Conservation (phyloP, 2,888 invertebrate genomes). For the Drosophila percnosoma region DNA sequence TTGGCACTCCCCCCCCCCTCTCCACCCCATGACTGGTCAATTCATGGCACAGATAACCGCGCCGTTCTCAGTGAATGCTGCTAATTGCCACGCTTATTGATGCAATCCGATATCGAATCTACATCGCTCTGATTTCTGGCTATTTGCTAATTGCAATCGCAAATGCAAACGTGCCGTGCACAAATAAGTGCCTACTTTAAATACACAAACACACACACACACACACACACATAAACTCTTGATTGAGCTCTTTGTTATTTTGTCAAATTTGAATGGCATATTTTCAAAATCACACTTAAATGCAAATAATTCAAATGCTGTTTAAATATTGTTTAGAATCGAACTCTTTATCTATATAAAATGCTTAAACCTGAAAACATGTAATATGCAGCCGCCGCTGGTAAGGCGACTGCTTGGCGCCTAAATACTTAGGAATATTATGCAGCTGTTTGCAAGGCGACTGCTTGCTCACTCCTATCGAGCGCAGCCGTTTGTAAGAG, state of each 20-base stretch:
- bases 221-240: neutral
- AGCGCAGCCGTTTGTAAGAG: no score
- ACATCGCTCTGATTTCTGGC: slow-evolving; percentile 35
- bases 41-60: slow-evolving; percentile 26
- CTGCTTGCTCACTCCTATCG: no score
- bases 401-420: no score
- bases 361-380: no score
- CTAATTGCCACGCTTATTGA: slow-evolving; percentile 58
- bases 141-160: slow-evolving; percentile 51
- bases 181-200: neutral
- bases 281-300: neutral
- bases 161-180: slow-evolving; percentile 22
- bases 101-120: slow-evolving; percentile 45
- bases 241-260: neutral
- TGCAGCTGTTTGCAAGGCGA: no score
- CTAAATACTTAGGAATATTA: no score
- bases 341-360: no score
- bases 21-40: neutral
- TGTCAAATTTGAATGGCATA: neutral
- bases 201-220: neutral
- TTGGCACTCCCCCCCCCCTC: neutral
- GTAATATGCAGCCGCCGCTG: no score
- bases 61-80: slow-evolving; percentile 22
- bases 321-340: no score
- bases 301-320: neutral